Conservation (phyloP, 1,140 invertebrate genomes). For the Drosophila parabipectinata region DNA sequence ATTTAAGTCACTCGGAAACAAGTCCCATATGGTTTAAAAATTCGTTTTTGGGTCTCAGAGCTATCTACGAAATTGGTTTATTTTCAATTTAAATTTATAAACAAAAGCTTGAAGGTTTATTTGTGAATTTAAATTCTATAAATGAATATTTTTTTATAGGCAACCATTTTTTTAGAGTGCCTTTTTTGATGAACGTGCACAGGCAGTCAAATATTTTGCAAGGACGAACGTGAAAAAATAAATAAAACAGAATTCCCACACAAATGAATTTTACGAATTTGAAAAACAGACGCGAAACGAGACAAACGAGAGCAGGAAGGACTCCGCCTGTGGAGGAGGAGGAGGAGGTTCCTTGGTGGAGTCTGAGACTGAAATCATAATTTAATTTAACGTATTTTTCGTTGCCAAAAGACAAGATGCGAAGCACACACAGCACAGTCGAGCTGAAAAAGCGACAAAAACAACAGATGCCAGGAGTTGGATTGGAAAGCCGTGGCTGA, state of each 20-base stretch:
- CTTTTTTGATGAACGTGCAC: constrained; percentile 61
- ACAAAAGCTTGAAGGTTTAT: not conserved
- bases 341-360: not conserved
- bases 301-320: constrained; percentile 3
- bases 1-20: not conserved
- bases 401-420: constrained; percentile 66
- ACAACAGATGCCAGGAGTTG: constrained; percentile 45
- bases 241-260: constrained; percentile 44
- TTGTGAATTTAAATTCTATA: not conserved
- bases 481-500: constrained; percentile 20
- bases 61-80: not conserved
- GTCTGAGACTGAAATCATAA: constrained; percentile 71
- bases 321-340: not conserved
- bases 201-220: constrained; percentile 73
- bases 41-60: not conserved
- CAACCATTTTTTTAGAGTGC: constrained; percentile 10
- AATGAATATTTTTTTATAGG: not conserved
- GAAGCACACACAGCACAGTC: constrained; percentile 55
- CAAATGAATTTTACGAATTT: constrained; percentile 77
- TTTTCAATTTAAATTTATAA: not conserved
- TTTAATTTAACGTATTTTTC: constrained; percentile 82
- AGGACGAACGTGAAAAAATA: constrained; percentile 66
- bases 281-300: constrained; percentile 45
- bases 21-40: not conserved
- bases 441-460: constrained; percentile 33